These are phyloP conservation scores for Plebejus argus DNA, from an alignment of 2,888 invertebrate genomes.

Conservation along the genomic window DNA sequence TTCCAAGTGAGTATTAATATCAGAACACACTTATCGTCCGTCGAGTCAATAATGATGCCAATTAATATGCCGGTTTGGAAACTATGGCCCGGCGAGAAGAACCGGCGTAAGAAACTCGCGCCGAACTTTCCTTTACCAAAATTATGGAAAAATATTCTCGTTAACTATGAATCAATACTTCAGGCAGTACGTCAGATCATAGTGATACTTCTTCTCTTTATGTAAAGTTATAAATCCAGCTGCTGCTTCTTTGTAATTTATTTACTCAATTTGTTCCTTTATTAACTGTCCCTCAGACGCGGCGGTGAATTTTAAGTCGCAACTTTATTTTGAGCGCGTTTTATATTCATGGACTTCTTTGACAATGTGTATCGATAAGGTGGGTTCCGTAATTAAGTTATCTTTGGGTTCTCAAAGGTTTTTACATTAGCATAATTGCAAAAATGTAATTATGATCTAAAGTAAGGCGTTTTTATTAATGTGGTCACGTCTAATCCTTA, in stretches of 20 bases:
- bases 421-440: neutral
- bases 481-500: neutral
- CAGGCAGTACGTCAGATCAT: no score
- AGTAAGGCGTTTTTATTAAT: neutral
- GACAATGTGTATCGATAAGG: constrained; percentile 7
- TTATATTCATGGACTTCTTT: constrained; percentile 17
- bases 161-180: no score
- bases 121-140: no score
- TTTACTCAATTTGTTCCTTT: constrained; percentile 20
- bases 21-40: no score
- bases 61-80: no score
- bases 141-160: no score
- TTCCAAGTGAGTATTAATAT: no score
- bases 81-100: no score
- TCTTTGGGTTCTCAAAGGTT: constrained; percentile 4
- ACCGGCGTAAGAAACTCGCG: no score
- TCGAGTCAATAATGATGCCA: no score
- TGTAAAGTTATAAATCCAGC: constrained; percentile 6
- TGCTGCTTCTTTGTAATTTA: neutral
- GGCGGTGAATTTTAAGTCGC: constrained; percentile 21
- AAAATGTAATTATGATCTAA: neutral
- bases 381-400: constrained; percentile 7
- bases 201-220: neutral
- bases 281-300: constrained; percentile 10
- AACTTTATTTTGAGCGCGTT: constrained; percentile 9